Evolutionary conservation across 2,888 invertebrate species (phyloP).

Genomic region (Philopedon plagiatum): DNA sequence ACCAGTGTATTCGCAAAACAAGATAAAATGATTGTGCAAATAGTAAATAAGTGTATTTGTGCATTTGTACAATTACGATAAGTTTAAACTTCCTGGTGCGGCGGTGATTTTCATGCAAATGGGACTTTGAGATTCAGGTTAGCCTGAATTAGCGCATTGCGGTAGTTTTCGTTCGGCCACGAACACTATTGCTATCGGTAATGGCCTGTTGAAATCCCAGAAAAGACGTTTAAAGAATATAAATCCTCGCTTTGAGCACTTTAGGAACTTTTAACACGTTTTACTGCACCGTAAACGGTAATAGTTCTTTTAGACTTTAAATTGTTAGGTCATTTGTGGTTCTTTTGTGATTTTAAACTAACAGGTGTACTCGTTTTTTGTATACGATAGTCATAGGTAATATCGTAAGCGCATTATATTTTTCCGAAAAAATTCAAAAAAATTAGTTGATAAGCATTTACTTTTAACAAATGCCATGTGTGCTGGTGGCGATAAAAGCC

Average conservation of each 20-base stretch:
- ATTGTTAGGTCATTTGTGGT: too few relatives aligned
- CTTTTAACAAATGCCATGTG: too few relatives aligned
- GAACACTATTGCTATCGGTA: slow-evolving; percentile 33
- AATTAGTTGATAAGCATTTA: too few relatives aligned
- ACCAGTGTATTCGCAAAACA: too few relatives aligned
- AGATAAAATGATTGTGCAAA: too few relatives aligned
- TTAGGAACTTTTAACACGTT: slow-evolving; percentile 8
- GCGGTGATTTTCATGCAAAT: slow-evolving; percentile 55
- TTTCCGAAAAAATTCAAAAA: too few relatives aligned
- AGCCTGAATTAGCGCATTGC: slow-evolving; percentile 59
- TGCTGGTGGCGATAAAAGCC: too few relatives aligned
- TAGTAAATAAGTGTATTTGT: too few relatives aligned
- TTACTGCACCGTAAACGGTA: not conserved
- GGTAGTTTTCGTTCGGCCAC: slow-evolving; percentile 53
- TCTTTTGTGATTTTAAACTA: too few relatives aligned
- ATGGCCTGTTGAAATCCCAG: slow-evolving; percentile 32
- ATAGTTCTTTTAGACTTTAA: not conserved
- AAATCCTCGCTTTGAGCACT: slow-evolving; percentile 14
- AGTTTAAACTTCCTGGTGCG: slow-evolving; percentile 11
- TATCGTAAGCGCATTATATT: too few relatives aligned
- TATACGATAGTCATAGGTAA: too few relatives aligned
- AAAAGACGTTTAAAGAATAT: slow-evolving; percentile 40
- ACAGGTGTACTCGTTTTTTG: too few relatives aligned
- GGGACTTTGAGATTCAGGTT: slow-evolving; percentile 53
- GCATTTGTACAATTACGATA: slow-evolving; percentile 3